Evolutionary conservation across 2,888 invertebrate species (phyloP).

Genomic region (Leistus spinibarbis): DNA sequence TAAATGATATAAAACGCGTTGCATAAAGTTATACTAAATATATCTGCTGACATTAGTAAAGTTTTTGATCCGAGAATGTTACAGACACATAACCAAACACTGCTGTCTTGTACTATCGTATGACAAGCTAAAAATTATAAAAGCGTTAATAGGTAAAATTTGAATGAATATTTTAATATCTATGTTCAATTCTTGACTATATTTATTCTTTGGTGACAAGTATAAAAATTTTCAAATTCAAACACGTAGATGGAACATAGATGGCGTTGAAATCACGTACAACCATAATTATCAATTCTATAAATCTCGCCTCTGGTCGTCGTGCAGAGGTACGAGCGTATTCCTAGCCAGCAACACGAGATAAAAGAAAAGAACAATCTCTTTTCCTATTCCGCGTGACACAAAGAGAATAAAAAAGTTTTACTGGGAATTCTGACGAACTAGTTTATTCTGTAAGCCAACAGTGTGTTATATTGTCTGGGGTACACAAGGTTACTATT

Average conservation of each 20-base stretch:
- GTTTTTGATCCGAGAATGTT: too few relatives aligned
- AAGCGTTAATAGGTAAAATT: too few relatives aligned
- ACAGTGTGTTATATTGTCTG: too few relatives aligned
- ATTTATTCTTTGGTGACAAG: neutral
- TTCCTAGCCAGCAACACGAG: slow-evolving; percentile 8
- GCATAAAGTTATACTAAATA: too few relatives aligned
- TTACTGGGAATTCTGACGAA: slow-evolving; percentile 28
- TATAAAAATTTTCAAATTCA: slow-evolving; percentile 29
- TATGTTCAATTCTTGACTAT: neutral
- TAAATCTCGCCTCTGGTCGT: slow-evolving; percentile 18
- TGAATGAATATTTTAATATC: neutral
- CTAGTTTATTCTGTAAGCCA: slow-evolving; percentile 34
- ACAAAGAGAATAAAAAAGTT: slow-evolving; percentile 31
- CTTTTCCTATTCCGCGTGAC: slow-evolving; percentile 23
- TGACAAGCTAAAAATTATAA: too few relatives aligned
- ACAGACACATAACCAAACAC: too few relatives aligned
- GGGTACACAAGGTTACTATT: too few relatives aligned
- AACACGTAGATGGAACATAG: slow-evolving; percentile 9
- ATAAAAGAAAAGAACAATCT: slow-evolving; percentile 31
- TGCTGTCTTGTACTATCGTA: too few relatives aligned
- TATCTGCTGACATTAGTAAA: too few relatives aligned
- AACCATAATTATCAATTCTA: slow-evolving; percentile 38
- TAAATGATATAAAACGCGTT: too few relatives aligned
- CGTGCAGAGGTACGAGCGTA: slow-evolving; percentile 11
- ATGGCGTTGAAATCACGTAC: slow-evolving; percentile 35